A percentile compares a stretch with the other conserved stretches of the same genome.
Evolutionary conservation across 2,797 vertebrate species (phyloP).

Genomic region (Perodicticus potto): DNA sequence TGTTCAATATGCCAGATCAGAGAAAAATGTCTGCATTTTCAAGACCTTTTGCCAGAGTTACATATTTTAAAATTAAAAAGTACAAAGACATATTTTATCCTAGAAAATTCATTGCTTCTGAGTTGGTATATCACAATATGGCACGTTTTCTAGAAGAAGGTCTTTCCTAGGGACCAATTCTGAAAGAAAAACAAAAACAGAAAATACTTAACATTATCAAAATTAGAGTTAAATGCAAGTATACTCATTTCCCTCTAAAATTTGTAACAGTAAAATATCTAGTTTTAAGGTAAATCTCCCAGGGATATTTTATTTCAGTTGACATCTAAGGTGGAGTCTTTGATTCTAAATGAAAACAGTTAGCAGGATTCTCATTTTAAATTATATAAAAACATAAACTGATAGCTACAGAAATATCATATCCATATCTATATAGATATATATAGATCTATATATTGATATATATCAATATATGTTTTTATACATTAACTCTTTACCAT

Average conservation of each 20-base stretch:
- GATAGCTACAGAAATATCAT: too few relatives aligned
- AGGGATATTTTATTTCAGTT: conserved; percentile 56
- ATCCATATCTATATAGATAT: too few relatives aligned
- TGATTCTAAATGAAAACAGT: conserved; percentile 55
- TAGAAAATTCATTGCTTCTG: conserved; percentile 80
- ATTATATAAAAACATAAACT: conserved; percentile 7
- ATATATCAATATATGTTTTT: too few relatives aligned
- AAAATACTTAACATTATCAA: conserved; percentile 59
- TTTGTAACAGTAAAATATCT: not conserved
- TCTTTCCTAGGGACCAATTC: conserved; percentile 86
- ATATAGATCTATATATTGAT: too few relatives aligned
- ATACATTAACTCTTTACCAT: not conserved
- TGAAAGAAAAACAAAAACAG: conserved; percentile 73
- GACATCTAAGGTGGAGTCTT: not conserved
- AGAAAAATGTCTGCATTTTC: conserved; percentile 40
- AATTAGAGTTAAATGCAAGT: conserved; percentile 38
- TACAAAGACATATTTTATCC: conserved; percentile 13
- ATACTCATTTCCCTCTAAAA: not conserved
- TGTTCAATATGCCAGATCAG: conserved; percentile 45
- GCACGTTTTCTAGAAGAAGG: conserved; percentile 85
- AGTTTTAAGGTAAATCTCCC: conserved; percentile 45
- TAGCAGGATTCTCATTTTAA: conserved; percentile 45
- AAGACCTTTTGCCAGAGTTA: not conserved
- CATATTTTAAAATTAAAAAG: not conserved
- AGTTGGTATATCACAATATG: conserved; percentile 83